These are phyloP conservation scores for Eupithecia dodoneata DNA, from an alignment of 2,888 invertebrate species.

Conservation along the genomic window DNA sequence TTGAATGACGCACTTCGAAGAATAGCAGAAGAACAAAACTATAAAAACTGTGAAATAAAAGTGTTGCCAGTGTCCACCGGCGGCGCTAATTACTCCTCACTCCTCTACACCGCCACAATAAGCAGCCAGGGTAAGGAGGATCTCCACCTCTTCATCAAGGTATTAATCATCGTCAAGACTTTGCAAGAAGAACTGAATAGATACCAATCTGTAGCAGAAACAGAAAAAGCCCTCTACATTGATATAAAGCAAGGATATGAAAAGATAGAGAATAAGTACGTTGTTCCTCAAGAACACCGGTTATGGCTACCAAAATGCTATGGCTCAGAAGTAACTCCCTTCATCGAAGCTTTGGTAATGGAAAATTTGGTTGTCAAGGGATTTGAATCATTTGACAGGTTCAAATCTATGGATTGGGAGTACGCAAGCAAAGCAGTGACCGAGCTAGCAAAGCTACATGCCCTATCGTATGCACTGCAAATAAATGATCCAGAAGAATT, in stretches of 20 bases:
- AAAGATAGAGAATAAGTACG: conserved; percentile 34
- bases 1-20: conserved; percentile 25
- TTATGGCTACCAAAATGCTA: conserved; percentile 48
- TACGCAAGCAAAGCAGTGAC: conserved; percentile 50
- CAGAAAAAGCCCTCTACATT: conserved; percentile 28
- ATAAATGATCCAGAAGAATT: conserved; percentile 54
- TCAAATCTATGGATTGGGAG: conserved; percentile 53
- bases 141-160: conserved; percentile 25
- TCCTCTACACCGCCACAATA: conserved; percentile 17
- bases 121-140: conserved; percentile 12
- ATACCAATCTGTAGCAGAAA: neutral
- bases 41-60: conserved; percentile 36
- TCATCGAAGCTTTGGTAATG: conserved; percentile 55
- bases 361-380: conserved; percentile 53
- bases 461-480: conserved; percentile 58
- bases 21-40: conserved; percentile 47
- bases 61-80: conserved; percentile 20
- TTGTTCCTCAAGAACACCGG: conserved; percentile 43
- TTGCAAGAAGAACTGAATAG: conserved; percentile 12
- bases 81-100: conserved; percentile 24
- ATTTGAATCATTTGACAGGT: conserved; percentile 52
- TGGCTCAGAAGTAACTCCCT: conserved; percentile 37
- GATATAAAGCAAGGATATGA: conserved; percentile 32
- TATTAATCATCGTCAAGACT: conserved; percentile 4
- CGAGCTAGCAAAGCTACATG: conserved; percentile 60